phyloP scores from a whole-genome alignment of 2,113 vertebrate species.

The Cercopithecus mona region DNA sequence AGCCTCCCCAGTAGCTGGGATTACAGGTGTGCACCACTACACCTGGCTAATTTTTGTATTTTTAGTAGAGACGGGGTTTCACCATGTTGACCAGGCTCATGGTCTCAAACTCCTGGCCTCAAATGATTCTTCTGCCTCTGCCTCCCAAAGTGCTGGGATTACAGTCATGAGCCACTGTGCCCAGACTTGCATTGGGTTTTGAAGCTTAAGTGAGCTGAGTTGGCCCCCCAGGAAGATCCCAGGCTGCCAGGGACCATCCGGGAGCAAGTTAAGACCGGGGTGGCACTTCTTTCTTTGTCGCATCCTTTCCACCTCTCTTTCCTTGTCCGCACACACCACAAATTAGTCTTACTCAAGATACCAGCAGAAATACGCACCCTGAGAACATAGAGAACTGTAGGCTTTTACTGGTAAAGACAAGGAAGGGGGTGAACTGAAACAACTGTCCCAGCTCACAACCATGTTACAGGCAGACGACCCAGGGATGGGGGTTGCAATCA shows the following conservation, averaged over 20 bases:
- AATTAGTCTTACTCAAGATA: not conserved
- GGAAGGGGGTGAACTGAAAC: not conserved
- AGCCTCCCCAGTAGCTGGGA: no score
- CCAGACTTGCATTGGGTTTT: not conserved
- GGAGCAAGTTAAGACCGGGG: accelerated
- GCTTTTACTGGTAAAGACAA: not conserved
- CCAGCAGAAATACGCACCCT: accelerated
- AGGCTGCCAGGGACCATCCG: accelerated
- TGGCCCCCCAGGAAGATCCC: accelerated
- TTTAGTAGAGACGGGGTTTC: no score
- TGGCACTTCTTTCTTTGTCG: not conserved
- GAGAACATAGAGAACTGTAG: not conserved
- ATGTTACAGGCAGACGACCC: not conserved
- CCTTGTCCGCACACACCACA: accelerated
- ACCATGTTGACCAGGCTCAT: no score
- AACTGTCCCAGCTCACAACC: not conserved
- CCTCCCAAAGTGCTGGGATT: no score
- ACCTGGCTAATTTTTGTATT: no score
- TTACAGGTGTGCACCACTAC: no score
- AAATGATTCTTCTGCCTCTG: no score
- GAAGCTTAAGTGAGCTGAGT: not conserved
- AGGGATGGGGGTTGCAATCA: no score
- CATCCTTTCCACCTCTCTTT: not conserved
- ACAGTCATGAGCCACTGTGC: no score
- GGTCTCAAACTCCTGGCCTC: no score